A percentile compares a stretch with the other conserved stretches of the same genome.
These are phyloP conservation scores for Acrossocheilus wenchowensis DNA, from an alignment of 2,797 vertebrate genomes.

Conservation along the genomic window DNA sequence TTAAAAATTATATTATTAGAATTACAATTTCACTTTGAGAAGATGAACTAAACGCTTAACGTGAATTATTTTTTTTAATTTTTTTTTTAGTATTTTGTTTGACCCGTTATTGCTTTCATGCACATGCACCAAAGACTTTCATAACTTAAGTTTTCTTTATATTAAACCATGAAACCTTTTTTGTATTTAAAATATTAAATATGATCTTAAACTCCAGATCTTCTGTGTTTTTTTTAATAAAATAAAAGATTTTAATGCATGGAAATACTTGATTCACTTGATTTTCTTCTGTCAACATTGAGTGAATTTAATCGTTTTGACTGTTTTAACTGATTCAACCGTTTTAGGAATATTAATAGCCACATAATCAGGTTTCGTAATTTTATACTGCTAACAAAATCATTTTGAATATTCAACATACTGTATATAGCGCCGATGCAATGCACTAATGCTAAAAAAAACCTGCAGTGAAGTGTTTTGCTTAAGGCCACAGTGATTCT, in stretches of 20 bases:
- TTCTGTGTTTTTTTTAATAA: not conserved
- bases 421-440: not conserved
- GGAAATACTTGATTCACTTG: not conserved
- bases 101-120: not conserved
- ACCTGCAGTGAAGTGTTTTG: constrained; percentile 4
- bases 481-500: not conserved
- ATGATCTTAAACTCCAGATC: not conserved
- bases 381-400: not conserved
- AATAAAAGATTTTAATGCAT: not conserved
- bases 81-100: too few relatives aligned
- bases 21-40: not conserved
- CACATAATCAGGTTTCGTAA: not conserved
- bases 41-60: too few relatives aligned
- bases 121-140: not conserved
- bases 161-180: too few relatives aligned
- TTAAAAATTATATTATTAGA: not conserved
- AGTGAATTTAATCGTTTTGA: not conserved
- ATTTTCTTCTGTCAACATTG: not conserved
- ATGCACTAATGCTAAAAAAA: not conserved
- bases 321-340: not conserved
- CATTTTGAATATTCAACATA: not conserved
- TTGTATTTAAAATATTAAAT: not conserved
- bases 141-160: too few relatives aligned
- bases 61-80: too few relatives aligned
- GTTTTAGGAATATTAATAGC: not conserved